Conservation (phyloP, 2,888 invertebrate genomes). For the Cordylochernes scorpioides region DNA sequence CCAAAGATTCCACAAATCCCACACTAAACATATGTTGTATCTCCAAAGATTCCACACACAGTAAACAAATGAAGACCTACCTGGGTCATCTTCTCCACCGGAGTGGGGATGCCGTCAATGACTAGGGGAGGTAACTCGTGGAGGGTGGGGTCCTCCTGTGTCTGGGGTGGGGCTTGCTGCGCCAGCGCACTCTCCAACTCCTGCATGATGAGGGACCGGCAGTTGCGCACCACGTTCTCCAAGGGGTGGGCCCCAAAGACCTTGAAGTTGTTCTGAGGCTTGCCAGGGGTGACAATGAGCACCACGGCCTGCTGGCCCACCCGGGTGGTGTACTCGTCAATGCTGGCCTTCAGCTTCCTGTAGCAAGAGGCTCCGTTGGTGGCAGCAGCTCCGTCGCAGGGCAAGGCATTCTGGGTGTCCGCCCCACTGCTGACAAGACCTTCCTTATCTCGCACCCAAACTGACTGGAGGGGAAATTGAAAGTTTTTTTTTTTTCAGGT, state of each 20-base stretch:
- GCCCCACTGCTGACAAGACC: no score
- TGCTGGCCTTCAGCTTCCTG: slow-evolving; percentile 34
- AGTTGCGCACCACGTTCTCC: slow-evolving; percentile 76
- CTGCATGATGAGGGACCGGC: slow-evolving; percentile 72
- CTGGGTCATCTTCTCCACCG: slow-evolving; percentile 96
- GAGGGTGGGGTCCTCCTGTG: slow-evolving; percentile 63
- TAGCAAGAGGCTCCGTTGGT: background rate
- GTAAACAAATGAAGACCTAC: slow-evolving; percentile 14
- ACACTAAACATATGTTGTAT: background rate
- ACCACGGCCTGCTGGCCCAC: slow-evolving; percentile 93
- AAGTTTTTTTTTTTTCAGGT: no score
- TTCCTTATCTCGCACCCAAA: no score
- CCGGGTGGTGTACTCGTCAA: slow-evolving; percentile 83
- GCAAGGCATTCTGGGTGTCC: no score
- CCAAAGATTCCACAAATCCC: background rate
- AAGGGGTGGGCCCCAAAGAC: slow-evolving; percentile 84
- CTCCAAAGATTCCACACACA: background rate
- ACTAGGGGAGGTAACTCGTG: slow-evolving; percentile 86
- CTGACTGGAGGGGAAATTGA: no score
- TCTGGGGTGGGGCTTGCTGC: slow-evolving; percentile 63
- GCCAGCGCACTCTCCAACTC: slow-evolving; percentile 75
- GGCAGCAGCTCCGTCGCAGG: no score
- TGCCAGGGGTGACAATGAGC: slow-evolving; percentile 79
- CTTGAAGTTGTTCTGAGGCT: slow-evolving; percentile 80
- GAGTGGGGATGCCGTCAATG: slow-evolving; percentile 89